A percentile compares a stretch with the other conserved stretches of the same genome.
These are phyloP conservation scores for Notechis scutatus DNA, from an alignment of 2,113 vertebrate species.

Conservation along the genomic window DNA sequence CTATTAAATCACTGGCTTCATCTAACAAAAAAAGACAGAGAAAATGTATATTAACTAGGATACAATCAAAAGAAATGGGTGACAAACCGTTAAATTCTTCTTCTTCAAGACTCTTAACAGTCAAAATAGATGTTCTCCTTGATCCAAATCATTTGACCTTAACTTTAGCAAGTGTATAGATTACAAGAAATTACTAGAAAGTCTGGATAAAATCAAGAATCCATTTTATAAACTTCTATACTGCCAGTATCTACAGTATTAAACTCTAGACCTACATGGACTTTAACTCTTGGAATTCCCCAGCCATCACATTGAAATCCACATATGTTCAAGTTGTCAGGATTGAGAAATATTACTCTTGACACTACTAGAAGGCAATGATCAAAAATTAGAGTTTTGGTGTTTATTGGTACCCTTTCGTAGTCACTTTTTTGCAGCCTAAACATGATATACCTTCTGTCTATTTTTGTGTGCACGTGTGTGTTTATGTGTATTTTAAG, in stretches of 20 bases:
- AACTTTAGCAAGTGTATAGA: neutral
- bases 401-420: neutral
- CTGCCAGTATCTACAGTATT: neutral
- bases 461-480: neutral
- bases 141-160: conserved; percentile 24
- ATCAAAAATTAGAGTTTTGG: neutral
- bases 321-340: neutral
- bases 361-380: neutral
- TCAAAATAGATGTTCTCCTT: neutral
- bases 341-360: neutral
- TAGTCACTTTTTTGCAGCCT: neutral
- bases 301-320: neutral
- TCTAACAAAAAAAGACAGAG: neutral
- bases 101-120: neutral
- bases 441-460: neutral
- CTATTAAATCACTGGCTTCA: neutral
- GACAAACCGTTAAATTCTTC: neutral
- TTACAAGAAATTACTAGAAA: neutral
- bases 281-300: neutral
- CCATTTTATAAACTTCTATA: accelerated
- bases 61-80: neutral
- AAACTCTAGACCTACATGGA: neutral
- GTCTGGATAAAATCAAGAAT: neutral
- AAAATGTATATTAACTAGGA: neutral
- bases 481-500: neutral